Conservation (phyloP, 2,888 invertebrate genomes). For the Scaptomyza flava region DNA sequence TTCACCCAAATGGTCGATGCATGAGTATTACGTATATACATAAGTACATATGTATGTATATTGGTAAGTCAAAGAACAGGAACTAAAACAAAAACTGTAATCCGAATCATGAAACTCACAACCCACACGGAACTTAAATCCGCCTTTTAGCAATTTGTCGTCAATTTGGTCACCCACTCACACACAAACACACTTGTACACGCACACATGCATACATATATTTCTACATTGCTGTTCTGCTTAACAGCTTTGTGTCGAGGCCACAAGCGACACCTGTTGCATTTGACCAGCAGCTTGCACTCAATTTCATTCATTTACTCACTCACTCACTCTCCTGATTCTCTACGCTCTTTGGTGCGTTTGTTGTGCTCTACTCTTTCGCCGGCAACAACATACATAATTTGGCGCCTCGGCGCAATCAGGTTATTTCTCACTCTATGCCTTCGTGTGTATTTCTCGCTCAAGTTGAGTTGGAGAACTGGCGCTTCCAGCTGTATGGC, state of each 20-base stretch:
- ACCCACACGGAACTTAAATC: slow-evolving; percentile 45
- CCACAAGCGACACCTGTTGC: slow-evolving; percentile 60
- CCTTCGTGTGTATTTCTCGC: slow-evolving; percentile 37
- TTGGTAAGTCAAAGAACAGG: slow-evolving; percentile 35
- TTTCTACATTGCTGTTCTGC: not conserved
- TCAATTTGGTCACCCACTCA: slow-evolving; percentile 46
- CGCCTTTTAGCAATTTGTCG: slow-evolving; percentile 70
- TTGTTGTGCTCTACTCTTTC: slow-evolving; percentile 74
- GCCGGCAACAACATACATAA: slow-evolving; percentile 59
- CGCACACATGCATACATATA: slow-evolving; percentile 16
- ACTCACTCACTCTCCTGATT: not conserved
- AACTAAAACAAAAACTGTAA: slow-evolving; percentile 63
- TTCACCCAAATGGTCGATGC: slow-evolving; percentile 31
- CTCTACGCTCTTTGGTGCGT: slow-evolving; percentile 26
- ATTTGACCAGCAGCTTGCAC: slow-evolving; percentile 22
- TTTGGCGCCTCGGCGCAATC: slow-evolving; percentile 45
- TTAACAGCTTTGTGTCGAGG: slow-evolving; percentile 3
- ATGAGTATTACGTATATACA: slow-evolving; percentile 53
- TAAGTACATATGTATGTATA: slow-evolving; percentile 10
- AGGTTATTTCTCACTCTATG: slow-evolving; percentile 47
- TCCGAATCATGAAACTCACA: slow-evolving; percentile 58
- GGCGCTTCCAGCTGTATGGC: slow-evolving; percentile 52
- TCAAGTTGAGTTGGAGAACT: slow-evolving; percentile 44
- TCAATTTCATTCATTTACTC: slow-evolving; percentile 14
- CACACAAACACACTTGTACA: slow-evolving; percentile 16